Conservation (phyloP, 53 echinoderm and acorn worm species). For the Pentamera pediparva region DNA sequence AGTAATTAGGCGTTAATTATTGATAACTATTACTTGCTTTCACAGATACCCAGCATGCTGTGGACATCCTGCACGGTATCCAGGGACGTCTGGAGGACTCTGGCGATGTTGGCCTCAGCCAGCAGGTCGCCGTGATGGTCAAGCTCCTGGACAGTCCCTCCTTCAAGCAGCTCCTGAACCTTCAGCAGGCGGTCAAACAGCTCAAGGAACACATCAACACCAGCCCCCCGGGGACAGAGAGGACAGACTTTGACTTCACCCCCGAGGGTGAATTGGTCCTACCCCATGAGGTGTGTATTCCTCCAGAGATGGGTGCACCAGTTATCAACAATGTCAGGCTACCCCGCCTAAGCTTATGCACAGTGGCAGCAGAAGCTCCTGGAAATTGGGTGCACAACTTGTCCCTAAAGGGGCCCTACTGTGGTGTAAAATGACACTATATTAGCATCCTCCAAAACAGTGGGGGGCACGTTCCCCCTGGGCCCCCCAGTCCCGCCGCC, state of each 20-base stretch:
- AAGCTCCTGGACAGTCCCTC: conserved; percentile 84
- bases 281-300: conserved; percentile 32
- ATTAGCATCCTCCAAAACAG: too few relatives aligned
- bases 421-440: too few relatives aligned
- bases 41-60: conserved; percentile 88
- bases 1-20: too few relatives aligned
- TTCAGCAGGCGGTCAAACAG: conserved; percentile 71
- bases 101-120: conserved; percentile 68
- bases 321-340: too few relatives aligned
- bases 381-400: too few relatives aligned
- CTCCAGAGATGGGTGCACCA: too few relatives aligned
- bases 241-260: conserved; percentile 61
- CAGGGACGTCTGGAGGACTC: conserved; percentile 65
- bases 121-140: conserved; percentile 79
- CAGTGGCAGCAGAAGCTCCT: too few relatives aligned
- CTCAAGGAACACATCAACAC: conserved; percentile 78
- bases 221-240: conserved; percentile 66
- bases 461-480: too few relatives aligned
- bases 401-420: too few relatives aligned
- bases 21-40: not conserved
- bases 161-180: conserved; percentile 86
- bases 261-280: conserved; percentile 65
- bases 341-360: too few relatives aligned
- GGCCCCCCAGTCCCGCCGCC: too few relatives aligned
- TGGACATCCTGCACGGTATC: conserved; percentile 69